phyloP scores from a whole-genome alignment of 1,140 invertebrate genomes.

The Procambarus virginalis region DNA sequence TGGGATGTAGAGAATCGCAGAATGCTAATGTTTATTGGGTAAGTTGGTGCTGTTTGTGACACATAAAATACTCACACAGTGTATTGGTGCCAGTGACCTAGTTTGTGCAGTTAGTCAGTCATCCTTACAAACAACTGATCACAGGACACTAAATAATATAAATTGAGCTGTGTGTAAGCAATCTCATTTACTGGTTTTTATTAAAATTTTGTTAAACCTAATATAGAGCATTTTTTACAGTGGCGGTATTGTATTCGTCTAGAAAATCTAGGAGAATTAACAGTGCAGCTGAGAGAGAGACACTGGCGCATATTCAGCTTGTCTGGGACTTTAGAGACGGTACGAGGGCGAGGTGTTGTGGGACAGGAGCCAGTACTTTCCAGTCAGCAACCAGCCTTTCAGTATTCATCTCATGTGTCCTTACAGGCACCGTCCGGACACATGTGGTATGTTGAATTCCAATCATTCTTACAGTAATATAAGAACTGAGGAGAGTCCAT shows the following conservation, averaged over 20 bases:
- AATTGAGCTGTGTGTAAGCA: not conserved
- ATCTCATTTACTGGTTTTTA: not conserved
- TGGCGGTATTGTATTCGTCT: slow-evolving; percentile 97
- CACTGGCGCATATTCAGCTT: slow-evolving; percentile 98
- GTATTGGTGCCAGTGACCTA: not conserved
- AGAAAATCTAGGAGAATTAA: slow-evolving; percentile 92
- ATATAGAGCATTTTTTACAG: slow-evolving; percentile 76
- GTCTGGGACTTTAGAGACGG: slow-evolving; percentile 95
- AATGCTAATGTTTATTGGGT: slow-evolving; percentile 95
- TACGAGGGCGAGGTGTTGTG: slow-evolving; percentile 93
- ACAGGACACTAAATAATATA: not conserved
- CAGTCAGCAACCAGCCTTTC: slow-evolving; percentile 91
- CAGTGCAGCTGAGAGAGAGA: slow-evolving; percentile 93
- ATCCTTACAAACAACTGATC: too few species aligned
- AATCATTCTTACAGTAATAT: too few species aligned
- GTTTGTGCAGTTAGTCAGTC: not conserved
- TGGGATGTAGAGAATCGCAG: slow-evolving; percentile 93
- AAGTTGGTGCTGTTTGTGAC: slow-evolving; percentile 70
- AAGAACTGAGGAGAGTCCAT: too few species aligned
- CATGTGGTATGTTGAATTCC: slow-evolving; percentile 86
- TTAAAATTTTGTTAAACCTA: not conserved
- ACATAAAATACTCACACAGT: not conserved
- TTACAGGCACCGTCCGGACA: slow-evolving; percentile 97
- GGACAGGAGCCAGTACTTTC: slow-evolving; percentile 96
- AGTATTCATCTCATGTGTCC: slow-evolving; percentile 97